Conservation (phyloP, 1,140 invertebrate species). For the Hormaphis cornu region DNA sequence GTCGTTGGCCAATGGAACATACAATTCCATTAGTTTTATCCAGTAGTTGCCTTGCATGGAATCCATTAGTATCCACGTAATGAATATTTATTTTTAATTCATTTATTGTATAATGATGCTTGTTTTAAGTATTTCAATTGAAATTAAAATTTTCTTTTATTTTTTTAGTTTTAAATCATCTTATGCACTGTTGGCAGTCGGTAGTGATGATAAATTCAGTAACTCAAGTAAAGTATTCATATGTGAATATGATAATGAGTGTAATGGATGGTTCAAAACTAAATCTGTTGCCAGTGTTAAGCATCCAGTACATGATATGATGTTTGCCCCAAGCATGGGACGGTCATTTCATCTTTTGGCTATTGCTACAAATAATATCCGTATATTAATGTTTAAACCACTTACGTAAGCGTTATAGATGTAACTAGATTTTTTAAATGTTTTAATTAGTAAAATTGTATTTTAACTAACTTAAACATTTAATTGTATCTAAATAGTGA, state of each 20-base stretch:
- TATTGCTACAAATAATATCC: constrained; percentile 84
- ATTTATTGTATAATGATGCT: background rate
- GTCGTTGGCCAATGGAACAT: constrained; percentile 91
- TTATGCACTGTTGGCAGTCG: constrained; percentile 82
- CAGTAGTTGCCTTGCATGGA: constrained; percentile 88
- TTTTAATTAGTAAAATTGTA: background rate
- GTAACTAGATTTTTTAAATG: no score
- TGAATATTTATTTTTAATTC: constrained; percentile 26
- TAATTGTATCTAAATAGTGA: constrained; percentile 10
- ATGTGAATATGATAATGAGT: constrained; percentile 78
- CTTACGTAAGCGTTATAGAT: constrained; percentile 49
- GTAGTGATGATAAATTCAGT: constrained; percentile 67
- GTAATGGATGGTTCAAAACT: constrained; percentile 72
- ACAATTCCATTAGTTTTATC: constrained; percentile 82
- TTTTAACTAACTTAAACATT: background rate
- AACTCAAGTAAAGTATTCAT: constrained; percentile 70
- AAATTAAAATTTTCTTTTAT: background rate
- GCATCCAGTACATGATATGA: constrained; percentile 88
- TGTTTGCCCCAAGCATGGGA: constrained; percentile 94
- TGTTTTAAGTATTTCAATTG: background rate
- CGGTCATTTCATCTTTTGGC: constrained; percentile 86
- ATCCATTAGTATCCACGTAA: constrained; percentile 73
- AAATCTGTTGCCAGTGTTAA: constrained; percentile 69
- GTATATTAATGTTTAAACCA: constrained; percentile 75
- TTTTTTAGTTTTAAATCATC: constrained; percentile 54